phyloP scores from a whole-genome alignment of 2,113 vertebrate genomes.

The Mormyrus iriodes region DNA sequence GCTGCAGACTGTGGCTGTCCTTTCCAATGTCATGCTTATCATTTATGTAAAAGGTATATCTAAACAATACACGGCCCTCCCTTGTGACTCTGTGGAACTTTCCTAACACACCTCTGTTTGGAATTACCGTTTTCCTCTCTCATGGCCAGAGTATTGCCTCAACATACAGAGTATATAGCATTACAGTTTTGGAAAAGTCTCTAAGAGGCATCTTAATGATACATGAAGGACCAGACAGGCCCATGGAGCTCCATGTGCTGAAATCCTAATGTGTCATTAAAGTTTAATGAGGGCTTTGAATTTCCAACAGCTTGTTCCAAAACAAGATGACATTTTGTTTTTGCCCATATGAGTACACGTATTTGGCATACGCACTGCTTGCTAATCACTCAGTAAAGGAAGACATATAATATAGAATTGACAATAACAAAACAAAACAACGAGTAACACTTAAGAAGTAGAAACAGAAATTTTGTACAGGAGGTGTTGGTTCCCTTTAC shows the following conservation, averaged over 20 bases:
- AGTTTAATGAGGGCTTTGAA: slow-evolving; percentile 42
- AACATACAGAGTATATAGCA: slow-evolving; percentile 20
- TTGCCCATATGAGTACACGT: not conserved
- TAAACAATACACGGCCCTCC: not conserved
- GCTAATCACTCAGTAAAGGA: not conserved
- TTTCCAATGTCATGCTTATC: not conserved
- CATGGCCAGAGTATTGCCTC: not conserved
- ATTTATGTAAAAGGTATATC: not conserved
- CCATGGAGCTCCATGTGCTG: slow-evolving; percentile 25
- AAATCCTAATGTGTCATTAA: slow-evolving; percentile 40
- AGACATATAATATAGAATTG: not conserved
- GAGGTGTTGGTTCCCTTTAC: not conserved
- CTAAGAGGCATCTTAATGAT: slow-evolving; percentile 39
- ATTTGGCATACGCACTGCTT: slow-evolving; percentile 5
- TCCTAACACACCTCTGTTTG: not conserved
- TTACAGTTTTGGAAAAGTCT: slow-evolving; percentile 39
- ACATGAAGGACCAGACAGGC: slow-evolving; percentile 35
- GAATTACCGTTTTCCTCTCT: not conserved
- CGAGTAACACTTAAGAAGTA: not conserved
- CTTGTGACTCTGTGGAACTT: not conserved
- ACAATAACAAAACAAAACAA: not conserved
- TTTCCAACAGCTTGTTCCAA: slow-evolving; percentile 40
- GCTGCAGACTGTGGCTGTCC: not conserved
- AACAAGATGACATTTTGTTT: slow-evolving; percentile 32
- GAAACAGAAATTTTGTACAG: not conserved